Evolutionary conservation across 2,113 vertebrate species (phyloP).

Genomic region (Phyllopteryx taeniolatus): DNA sequence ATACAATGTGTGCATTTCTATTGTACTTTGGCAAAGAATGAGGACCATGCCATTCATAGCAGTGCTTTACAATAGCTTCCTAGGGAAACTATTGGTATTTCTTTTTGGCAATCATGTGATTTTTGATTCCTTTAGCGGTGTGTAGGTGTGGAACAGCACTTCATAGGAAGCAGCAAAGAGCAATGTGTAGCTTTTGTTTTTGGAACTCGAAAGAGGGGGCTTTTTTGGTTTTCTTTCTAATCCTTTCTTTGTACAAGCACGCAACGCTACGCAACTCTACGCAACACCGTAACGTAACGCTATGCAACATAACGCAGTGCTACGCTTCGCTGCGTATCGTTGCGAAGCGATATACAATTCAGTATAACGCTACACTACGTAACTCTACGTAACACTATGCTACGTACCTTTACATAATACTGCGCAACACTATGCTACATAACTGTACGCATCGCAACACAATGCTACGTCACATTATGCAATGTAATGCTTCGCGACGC

Average conservation of each 20-base stretch:
- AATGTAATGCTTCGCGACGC: neutral
- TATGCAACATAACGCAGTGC: too few species aligned
- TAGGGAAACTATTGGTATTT: constrained; percentile 23
- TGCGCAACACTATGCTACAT: neutral
- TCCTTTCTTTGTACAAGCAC: constrained; percentile 26
- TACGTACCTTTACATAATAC: too few species aligned
- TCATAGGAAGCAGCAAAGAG: constrained; percentile 49
- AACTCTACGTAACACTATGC: too few species aligned
- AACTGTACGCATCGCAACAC: neutral
- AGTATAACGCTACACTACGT: too few species aligned
- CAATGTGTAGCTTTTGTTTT: constrained; percentile 45
- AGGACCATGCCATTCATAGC: constrained; percentile 44
- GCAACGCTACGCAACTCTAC: constrained; percentile 22
- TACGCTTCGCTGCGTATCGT: too few species aligned
- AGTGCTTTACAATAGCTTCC: constrained; percentile 47
- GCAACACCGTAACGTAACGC: neutral
- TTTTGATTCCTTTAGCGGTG: constrained; percentile 42
- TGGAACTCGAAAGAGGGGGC: constrained; percentile 48
- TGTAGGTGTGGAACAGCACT: constrained; percentile 62
- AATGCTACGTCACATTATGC: too few species aligned
- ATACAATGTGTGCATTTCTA: constrained; percentile 58
- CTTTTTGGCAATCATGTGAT: constrained; percentile 29
- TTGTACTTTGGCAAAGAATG: constrained; percentile 60
- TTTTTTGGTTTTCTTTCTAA: constrained; percentile 20
- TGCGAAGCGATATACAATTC: too few species aligned